phyloP scores from a whole-genome alignment of 2,113 vertebrate species.

The Pelmatolapia mariae region DNA sequence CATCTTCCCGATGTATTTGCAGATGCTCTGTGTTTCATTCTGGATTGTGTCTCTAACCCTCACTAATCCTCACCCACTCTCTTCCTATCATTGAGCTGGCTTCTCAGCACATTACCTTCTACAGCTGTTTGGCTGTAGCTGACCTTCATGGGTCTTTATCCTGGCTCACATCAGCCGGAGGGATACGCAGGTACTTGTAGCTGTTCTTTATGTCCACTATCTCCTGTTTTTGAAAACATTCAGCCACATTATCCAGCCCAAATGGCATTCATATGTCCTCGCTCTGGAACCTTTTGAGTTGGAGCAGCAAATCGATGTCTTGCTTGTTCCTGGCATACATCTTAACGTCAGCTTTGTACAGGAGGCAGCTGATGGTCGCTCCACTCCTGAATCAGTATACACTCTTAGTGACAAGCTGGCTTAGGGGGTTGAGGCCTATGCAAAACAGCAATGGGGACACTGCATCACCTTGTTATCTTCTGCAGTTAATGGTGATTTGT shows the following conservation, averaged over 20 bases:
- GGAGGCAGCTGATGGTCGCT: accelerated
- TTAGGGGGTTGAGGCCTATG: background rate
- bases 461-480: background rate
- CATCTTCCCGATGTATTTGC: background rate
- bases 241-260: background rate
- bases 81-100: background rate
- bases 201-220: background rate
- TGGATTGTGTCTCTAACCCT: background rate
- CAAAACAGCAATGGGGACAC: background rate
- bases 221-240: background rate
- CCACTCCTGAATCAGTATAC: background rate
- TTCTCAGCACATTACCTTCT: background rate
- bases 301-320: background rate
- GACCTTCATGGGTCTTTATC: background rate
- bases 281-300: background rate
- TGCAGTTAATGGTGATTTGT: background rate
- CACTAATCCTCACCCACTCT: background rate
- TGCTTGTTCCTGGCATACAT: background rate
- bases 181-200: background rate
- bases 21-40: background rate
- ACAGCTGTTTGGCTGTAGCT: background rate
- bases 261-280: background rate
- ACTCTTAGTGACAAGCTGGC: accelerated
- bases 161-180: background rate
- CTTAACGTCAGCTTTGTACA: background rate